Conservation (phyloP, 2,888 invertebrate species). For the Ctena decussata region DNA sequence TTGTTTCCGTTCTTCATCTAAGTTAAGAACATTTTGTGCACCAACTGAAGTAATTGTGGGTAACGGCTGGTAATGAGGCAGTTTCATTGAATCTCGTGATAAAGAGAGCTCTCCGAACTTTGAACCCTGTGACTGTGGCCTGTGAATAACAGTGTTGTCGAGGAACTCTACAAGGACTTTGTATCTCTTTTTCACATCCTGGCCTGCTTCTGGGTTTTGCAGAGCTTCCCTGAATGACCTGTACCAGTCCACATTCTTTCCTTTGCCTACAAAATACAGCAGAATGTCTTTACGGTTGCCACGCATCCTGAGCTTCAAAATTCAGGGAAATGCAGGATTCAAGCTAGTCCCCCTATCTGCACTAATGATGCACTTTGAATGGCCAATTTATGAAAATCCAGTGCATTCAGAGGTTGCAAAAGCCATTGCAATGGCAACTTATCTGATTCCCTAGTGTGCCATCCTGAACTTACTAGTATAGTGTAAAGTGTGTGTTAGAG, state of each 20-base stretch:
- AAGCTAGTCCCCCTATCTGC: too few species aligned
- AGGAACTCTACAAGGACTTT: conserved; percentile 82
- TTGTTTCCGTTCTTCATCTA: conserved; percentile 67
- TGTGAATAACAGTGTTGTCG: conserved; percentile 84
- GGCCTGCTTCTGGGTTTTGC: conserved; percentile 76
- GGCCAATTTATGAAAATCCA: too few species aligned
- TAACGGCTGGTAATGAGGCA: conserved; percentile 77
- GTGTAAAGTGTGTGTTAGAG: too few species aligned
- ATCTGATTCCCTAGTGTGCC: too few species aligned
- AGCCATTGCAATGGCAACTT: too few species aligned
- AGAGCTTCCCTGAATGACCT: conserved; percentile 79
- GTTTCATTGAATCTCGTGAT: conserved; percentile 49
- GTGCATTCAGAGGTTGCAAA: too few species aligned
- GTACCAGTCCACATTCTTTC: conserved; percentile 82
- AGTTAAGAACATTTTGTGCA: conserved; percentile 68
- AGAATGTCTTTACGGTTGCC: too few species aligned
- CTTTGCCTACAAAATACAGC: conserved; percentile 68
- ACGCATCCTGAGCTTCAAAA: too few species aligned
- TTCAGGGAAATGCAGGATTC: too few species aligned
- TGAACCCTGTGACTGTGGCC: conserved; percentile 77
- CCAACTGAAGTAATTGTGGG: conserved; percentile 71
- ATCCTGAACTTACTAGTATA: too few species aligned
- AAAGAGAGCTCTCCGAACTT: conserved; percentile 69
- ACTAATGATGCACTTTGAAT: too few species aligned
- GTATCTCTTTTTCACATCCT: conserved; percentile 76